Evolutionary conservation across 1,140 invertebrate species (phyloP).

Genomic region (Drosophila subpulchrella): DNA sequence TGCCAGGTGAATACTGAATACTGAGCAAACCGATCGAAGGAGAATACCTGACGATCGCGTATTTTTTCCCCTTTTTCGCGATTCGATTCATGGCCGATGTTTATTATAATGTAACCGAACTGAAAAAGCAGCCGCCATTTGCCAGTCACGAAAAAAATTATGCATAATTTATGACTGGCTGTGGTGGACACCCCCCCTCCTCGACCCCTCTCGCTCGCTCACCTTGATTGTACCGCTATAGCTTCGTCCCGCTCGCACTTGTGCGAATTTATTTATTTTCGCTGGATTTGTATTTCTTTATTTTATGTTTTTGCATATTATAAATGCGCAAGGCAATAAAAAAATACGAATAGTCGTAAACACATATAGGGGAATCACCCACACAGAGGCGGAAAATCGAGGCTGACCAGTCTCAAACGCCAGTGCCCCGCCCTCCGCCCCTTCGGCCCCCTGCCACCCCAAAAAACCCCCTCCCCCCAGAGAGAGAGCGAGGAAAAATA

Average conservation of each 20-base stretch:
- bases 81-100: constrained; percentile 43
- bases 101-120: constrained; percentile 65
- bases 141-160: constrained; percentile 72
- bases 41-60: constrained; percentile 14
- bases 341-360: constrained; percentile 35
- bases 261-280: constrained; percentile 29
- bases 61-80: background rate
- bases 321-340: constrained; percentile 62
- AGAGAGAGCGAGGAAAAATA: constrained; percentile 33
- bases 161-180: constrained; percentile 81
- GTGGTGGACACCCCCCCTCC: constrained; percentile 6
- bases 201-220: constrained; percentile 31
- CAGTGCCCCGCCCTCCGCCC: constrained; percentile 50
- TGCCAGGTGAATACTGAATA: constrained; percentile 32
- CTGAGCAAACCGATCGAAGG: constrained; percentile 18
- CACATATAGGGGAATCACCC: constrained; percentile 4
- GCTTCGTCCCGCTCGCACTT: constrained; percentile 29
- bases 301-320: constrained; percentile 67
- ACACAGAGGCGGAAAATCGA: constrained; percentile 12
- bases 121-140: constrained; percentile 65
- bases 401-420: constrained; percentile 59
- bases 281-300: constrained; percentile 61
- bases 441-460: background rate
- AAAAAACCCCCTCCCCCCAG: background rate
- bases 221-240: constrained; percentile 7